Evolutionary conservation across 1,140 invertebrate genomes (phyloP).

Genomic region (Drosophila melanica): DNA sequence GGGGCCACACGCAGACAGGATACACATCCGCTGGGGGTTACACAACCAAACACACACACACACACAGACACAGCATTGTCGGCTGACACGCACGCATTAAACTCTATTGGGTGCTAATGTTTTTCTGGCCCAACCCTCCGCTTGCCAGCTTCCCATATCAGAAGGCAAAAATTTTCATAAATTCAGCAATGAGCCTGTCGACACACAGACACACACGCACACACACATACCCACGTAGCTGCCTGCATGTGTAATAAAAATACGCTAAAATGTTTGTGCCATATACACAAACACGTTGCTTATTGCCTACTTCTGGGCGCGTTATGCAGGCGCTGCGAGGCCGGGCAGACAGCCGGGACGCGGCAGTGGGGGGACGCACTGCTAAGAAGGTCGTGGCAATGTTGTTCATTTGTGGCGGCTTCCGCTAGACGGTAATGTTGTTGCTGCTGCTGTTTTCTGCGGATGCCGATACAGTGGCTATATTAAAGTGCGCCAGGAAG

Average conservation of each 20-base stretch:
- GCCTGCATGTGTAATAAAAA: constrained; percentile 74
- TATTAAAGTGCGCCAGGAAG: constrained; percentile 50
- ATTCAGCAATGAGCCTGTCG: constrained; percentile 78
- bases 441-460: constrained; percentile 20
- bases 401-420: constrained; percentile 62
- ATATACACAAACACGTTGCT: constrained; percentile 74
- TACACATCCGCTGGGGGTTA: constrained; percentile 67
- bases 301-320: constrained; percentile 76
- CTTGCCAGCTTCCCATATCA: constrained; percentile 38
- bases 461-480: constrained; percentile 10
- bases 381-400: constrained; percentile 39
- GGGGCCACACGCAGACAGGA: constrained; percentile 70
- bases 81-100: constrained; percentile 70
- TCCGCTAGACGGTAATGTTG: constrained; percentile 59
- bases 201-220: constrained; percentile 42
- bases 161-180: constrained; percentile 73
- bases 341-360: not conserved
- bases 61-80: constrained; percentile 19
- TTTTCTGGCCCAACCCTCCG: constrained; percentile 43
- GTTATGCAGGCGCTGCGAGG: constrained; percentile 21
- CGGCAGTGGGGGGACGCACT: not conserved
- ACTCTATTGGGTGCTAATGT: constrained; percentile 81
- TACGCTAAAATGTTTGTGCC: constrained; percentile 80
- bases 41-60: constrained; percentile 17
- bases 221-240: constrained; percentile 19